Evolutionary conservation across 2,888 invertebrate species (phyloP), one percentile per base, ranked within the genome.

Genomic region (Eudemis profundana): DNA sequence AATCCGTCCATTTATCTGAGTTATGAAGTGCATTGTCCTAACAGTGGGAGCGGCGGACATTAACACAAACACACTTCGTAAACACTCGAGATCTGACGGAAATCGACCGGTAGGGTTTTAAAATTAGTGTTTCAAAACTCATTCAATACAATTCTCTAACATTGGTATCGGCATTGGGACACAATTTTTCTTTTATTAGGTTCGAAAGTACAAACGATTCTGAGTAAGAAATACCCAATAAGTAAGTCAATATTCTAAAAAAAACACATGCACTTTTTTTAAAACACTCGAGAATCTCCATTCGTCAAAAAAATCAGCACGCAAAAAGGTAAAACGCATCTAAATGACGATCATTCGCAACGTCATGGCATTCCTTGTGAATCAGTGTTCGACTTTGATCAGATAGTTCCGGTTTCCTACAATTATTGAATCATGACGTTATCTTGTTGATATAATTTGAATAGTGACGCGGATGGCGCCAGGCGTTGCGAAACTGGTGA

Each of bases 1-100:
- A 42, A 42, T 40, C 14, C 23, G 27, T 40, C 27, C 19, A 19
- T 29, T 8, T 49, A 4, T 19, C 27, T 40, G 29, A 17, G 14
- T 33, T 23, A 38, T 38, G 53, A 21, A 49, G 36, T 33, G 40
- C 50, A 50, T 61, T 61, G 42, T 54, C 42, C 27, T 23, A 53
- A 38, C 53, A 40, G 3, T 23, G 38, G 51, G 40, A 19, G 38
- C 53, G 15, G 19, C 53, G 21, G 38, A 23, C 42, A 42, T 42
- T 54, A 54, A 54, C 42, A 54, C 54, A 54, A 54, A 54, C 54
- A 53, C 10, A 38, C 10, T 42, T 19, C 61, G 27, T 61, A 61
- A 50, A 61, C 50, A 51, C 14, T 29, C 15, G 19, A 8, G 27
- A 49, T 7, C 49, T 2, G 50, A 42, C 42, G 61, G 61, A 61